Base-by-base conservation (phyloP, 2,113 vertebrate genomes). In the Harpagus bidentatus region DNA sequence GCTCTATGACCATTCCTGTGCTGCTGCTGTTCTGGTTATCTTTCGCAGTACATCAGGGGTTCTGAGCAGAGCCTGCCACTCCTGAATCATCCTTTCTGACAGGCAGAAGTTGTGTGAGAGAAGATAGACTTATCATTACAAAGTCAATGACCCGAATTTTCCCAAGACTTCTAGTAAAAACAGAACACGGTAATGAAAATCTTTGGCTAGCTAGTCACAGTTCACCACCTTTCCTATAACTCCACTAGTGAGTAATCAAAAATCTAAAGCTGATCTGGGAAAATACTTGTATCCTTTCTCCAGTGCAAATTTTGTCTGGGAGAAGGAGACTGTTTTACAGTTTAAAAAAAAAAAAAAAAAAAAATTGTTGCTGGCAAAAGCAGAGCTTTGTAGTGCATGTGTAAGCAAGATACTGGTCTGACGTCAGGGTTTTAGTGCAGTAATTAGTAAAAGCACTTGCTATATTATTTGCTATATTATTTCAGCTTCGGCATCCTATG, bases 41-140 rank as follows among this genome's bases (percentile, higher is more conserved):
- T 52, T 89, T 72, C 77, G 81, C 69, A 69, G 19, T 43, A 65
- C 16, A 61, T 81, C 47, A 72, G 42, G 77, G 69, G 65, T 55
- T 90, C 69, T 47, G 47, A 78, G 69, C 59, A 89, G 86, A 93
- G 29, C 17, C 65, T 94, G 52, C 43, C 40, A 59, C 31, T 78
- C 77, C 77, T 82, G 77, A 96, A 61, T 89, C 91, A 94, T 82
- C 56, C 31, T 85, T 93, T 72, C 84, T 94, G 93, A 94, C 86
- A 95, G 52, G 45, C 73, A 82, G 22, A 47, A 82, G 38, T 72
- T 79, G 36, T 72, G 31, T 63, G 87, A 93, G 73, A 84, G 26
- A 32, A 79, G 78, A 69, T 5, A 93, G 69, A 81, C 43, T 90
- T 90, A 61, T 38, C 42, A 67, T 93, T 93, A 63, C 43, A 65